Evolutionary conservation across 2,113 vertebrate genomes (phyloP).

Genomic region (Dromaius novaehollandiae): DNA sequence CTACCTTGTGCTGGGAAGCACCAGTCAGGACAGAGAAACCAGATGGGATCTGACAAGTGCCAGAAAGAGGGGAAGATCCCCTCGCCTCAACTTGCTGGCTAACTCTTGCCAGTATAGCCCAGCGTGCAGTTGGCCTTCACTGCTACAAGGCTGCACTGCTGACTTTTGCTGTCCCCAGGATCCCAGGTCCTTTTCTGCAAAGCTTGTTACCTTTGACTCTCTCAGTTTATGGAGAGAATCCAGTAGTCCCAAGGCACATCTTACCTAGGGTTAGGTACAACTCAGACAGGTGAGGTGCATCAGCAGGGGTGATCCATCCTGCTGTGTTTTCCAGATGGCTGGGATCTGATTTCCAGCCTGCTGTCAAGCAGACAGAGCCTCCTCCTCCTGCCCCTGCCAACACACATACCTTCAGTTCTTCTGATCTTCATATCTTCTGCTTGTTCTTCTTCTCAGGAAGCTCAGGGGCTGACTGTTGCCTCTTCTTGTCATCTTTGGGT

Average conservation of each 20-base stretch:
- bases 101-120: too few species aligned
- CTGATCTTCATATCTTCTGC: conserved; percentile 85
- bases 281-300: not conserved
- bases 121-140: too few species aligned
- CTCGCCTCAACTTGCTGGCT: too few species aligned
- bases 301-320: not conserved
- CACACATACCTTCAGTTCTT: conserved; percentile 86
- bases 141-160: too few species aligned
- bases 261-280: not conserved
- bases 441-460: conserved; percentile 82
- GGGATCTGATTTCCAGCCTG: not conserved
- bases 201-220: fast-evolving
- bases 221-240: not conserved
- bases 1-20: too few species aligned
- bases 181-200: not conserved
- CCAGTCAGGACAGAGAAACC: too few species aligned
- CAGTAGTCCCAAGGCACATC: not conserved
- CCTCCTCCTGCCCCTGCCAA: not conserved
- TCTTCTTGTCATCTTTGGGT: conserved; percentile 88
- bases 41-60: too few species aligned
- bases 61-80: too few species aligned
- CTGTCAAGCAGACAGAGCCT: too few species aligned
- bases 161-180: too few species aligned
- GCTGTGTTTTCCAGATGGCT: not conserved
- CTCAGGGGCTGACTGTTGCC: conserved; percentile 77